Conservation (phyloP, 2,113 vertebrate species). For the Phocoena sinus region DNA sequence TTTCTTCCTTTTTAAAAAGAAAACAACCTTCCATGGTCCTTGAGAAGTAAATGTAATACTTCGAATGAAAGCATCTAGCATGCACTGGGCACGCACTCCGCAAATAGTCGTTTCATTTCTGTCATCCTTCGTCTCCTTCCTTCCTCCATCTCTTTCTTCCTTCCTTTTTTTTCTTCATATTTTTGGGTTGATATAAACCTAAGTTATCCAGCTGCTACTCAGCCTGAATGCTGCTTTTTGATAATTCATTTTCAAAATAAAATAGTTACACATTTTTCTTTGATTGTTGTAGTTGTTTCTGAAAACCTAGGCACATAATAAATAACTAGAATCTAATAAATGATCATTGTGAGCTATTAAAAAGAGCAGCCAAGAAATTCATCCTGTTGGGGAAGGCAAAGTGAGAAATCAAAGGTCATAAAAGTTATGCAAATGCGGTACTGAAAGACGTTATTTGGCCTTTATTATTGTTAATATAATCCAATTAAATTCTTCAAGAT, state of each 20-base stretch:
- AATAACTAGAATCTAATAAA: background rate
- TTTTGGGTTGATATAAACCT: background rate
- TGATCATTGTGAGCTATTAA: background rate
- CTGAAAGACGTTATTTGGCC: background rate
- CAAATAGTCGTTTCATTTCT: background rate
- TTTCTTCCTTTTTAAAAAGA: background rate
- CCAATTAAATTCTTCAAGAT: background rate
- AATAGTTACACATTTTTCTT: background rate
- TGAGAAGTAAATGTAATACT: background rate
- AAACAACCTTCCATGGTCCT: background rate
- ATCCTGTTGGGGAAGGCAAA: background rate
- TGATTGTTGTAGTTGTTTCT: background rate
- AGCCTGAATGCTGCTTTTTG: background rate
- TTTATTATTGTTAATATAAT: background rate
- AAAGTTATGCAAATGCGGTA: background rate
- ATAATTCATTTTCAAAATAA: background rate
- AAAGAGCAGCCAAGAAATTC: background rate
- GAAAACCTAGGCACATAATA: background rate
- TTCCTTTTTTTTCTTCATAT: background rate
- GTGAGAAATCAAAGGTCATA: background rate
- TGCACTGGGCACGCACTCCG: rapidly evolving
- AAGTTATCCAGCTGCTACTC: background rate
- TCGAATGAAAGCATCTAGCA: background rate
- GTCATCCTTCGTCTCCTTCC: background rate
- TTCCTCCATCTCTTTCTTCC: background rate